Evolutionary conservation across 2,113 vertebrate species (phyloP).

Genomic region (Misgurnus mizolepis): DNA sequence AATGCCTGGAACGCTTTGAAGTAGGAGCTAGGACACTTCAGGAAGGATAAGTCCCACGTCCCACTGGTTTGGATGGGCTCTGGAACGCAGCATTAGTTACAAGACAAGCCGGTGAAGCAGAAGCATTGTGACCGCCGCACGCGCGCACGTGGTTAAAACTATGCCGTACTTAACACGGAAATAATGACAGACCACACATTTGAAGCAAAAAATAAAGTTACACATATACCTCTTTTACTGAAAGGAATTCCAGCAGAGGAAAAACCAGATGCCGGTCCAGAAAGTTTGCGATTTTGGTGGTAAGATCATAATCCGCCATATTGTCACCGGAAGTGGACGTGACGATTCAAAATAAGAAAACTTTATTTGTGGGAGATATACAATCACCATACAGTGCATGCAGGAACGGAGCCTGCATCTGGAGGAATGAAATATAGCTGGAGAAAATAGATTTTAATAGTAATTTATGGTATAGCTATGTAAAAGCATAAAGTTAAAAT

Average conservation of each 20-base stretch:
- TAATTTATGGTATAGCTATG: no score
- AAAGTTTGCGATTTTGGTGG: conserved; percentile 92
- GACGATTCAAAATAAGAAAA: conserved; percentile 43
- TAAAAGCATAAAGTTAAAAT: not conserved
- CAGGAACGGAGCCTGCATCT: not conserved
- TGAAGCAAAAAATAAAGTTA: not conserved
- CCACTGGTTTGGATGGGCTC: no score
- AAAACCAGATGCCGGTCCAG: conserved; percentile 94
- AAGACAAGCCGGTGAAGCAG: not conserved
- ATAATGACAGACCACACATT: not conserved
- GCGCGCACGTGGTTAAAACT: conserved; percentile 26
- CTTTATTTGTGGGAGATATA: conserved; percentile 28
- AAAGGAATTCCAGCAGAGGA: conserved; percentile 92
- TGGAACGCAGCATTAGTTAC: no score
- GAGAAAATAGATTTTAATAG: no score
- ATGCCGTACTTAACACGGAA: not conserved
- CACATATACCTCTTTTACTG: conserved; percentile 87
- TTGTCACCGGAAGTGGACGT: conserved; percentile 62
- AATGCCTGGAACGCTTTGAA: no score
- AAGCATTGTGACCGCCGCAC: not conserved
- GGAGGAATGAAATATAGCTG: no score
- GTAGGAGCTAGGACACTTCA: no score
- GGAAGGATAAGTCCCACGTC: no score
- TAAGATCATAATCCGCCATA: conserved; percentile 98
- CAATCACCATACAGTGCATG: not conserved